phyloP scores from a whole-genome alignment of 2,888 invertebrate genomes.

The Arenicola marina region DNA sequence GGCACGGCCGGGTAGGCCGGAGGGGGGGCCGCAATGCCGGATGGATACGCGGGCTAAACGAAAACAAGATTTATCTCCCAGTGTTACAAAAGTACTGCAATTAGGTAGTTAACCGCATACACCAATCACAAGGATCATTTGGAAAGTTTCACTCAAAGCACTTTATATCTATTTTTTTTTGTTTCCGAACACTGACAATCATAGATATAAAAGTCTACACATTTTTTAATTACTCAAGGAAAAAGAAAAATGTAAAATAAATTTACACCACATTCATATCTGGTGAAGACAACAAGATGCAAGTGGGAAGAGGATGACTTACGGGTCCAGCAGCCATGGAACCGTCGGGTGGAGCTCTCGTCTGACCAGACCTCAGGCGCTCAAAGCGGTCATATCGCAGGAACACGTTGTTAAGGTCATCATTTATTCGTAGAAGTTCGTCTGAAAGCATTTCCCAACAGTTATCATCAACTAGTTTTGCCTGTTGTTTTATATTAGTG shows the following conservation, averaged over 20 bases:
- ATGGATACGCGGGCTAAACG: neutral
- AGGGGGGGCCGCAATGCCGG: slow-evolving; percentile 12
- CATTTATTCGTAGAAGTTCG: slow-evolving; percentile 90
- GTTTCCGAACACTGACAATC: too few relatives aligned
- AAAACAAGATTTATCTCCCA: too few relatives aligned
- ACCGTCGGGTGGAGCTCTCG: slow-evolving; percentile 28
- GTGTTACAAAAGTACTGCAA: too few relatives aligned
- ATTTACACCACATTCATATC: neutral
- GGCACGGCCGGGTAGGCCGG: neutral
- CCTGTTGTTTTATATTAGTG: too few relatives aligned
- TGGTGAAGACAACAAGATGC: neutral
- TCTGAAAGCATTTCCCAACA: too few relatives aligned
- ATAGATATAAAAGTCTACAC: too few relatives aligned
- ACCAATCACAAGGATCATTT: too few relatives aligned
- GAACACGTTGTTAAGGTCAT: slow-evolving; percentile 94
- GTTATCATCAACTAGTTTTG: too few relatives aligned
- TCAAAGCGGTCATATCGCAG: slow-evolving; percentile 70
- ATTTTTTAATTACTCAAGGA: too few relatives aligned
- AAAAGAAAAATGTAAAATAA: neutral
- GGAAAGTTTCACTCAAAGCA: too few relatives aligned
- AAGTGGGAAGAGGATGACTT: neutral
- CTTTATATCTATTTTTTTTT: too few relatives aligned
- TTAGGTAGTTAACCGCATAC: too few relatives aligned
- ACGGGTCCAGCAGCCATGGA: slow-evolving; percentile 2
- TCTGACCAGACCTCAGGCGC: slow-evolving; percentile 50